Evolutionary conservation across 2,797 vertebrate genomes (phyloP), one percentile per base, ranked within the genome.

Genomic region (Myoxocephalus aenaeus): DNA sequence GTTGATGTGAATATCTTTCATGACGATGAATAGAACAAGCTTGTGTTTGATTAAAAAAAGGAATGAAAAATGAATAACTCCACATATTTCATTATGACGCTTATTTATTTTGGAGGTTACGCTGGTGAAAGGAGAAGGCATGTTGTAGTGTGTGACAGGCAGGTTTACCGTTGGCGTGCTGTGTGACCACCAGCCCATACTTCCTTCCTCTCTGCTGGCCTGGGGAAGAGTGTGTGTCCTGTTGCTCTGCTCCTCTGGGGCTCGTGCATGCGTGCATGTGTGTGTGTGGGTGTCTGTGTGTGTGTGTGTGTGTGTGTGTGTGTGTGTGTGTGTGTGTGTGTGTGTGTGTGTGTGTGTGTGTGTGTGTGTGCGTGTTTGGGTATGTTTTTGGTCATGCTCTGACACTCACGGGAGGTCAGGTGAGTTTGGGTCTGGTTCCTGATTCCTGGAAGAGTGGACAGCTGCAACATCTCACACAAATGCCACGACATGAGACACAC

Each of bases 161-260:
- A 88, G 69, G 65, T 89, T 86, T 88, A 73, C 87, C 79, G 89
- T 92, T 93, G 70, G 86, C 20, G 74, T 79, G 75, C 65, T 70
- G 68, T 89, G 90, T 91, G 89, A 87, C 92, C 91, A 91, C 83
- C 90, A 91, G 93, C 75, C 89, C 91, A 87, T 90, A 87, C 78
- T 93, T 95, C 94, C 94, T 94, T 93, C 93, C 93, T 91, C 86
- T 85, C 88, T 91, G 81, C 87, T 86, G 85, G 89, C 89, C 90
- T 82, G 86, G 77, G 80, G 82, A 88, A 85, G 83, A 88, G 82
- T 74, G 76, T 90, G 88, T 92, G 90, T 92, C 92, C 92, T 92
- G 92, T 91, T 90, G 80, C 85, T 85, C 53, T 84, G 81, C 87
- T 90, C 87, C 86, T 88, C 81, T 80, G 68, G 67, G 84, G 81